These are phyloP conservation scores for Pipistrellus nathusii DNA, from an alignment of 2,797 vertebrate species.

Conservation along the genomic window DNA sequence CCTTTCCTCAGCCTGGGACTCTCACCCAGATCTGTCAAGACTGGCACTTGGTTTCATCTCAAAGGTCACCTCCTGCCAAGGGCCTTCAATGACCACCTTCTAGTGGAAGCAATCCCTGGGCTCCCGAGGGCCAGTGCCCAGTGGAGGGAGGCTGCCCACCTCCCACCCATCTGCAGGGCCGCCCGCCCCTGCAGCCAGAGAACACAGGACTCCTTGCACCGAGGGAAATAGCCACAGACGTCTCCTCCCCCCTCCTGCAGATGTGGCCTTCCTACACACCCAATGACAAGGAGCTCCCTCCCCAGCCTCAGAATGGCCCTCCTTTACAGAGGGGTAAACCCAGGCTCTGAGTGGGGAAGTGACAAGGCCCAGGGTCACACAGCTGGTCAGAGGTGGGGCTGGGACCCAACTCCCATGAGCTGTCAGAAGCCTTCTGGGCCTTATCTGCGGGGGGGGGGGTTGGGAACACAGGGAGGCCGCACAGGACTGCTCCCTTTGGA, in stretches of 20 bases:
- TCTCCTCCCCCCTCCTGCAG: not conserved
- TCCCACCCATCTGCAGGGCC: not conserved
- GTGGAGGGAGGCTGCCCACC: not conserved
- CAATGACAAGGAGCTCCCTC: too few relatives aligned
- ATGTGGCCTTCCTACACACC: not conserved
- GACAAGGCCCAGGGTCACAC: not conserved
- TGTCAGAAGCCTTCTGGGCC: not conserved
- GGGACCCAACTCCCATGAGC: not conserved
- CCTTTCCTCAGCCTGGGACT: not conserved
- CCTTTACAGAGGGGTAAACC: not conserved
- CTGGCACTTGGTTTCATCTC: not conserved
- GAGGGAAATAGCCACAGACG: not conserved
- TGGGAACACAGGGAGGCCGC: too few relatives aligned
- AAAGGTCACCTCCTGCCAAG: not conserved
- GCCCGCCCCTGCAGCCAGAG: not conserved
- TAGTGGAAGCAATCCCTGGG: not conserved
- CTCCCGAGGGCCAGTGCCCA: rapidly evolving
- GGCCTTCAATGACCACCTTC: not conserved
- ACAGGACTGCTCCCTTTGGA: not conserved
- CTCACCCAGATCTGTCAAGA: not conserved
- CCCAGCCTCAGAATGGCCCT: not conserved
- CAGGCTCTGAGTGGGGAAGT: not conserved
- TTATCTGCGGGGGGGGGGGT: too few relatives aligned
- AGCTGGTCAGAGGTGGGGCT: not conserved
- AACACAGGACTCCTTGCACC: not conserved